Evolutionary conservation across 2,797 vertebrate genomes (phyloP), one percentile per base, ranked within the genome.

Genomic region (Graptemys geographica): DNA sequence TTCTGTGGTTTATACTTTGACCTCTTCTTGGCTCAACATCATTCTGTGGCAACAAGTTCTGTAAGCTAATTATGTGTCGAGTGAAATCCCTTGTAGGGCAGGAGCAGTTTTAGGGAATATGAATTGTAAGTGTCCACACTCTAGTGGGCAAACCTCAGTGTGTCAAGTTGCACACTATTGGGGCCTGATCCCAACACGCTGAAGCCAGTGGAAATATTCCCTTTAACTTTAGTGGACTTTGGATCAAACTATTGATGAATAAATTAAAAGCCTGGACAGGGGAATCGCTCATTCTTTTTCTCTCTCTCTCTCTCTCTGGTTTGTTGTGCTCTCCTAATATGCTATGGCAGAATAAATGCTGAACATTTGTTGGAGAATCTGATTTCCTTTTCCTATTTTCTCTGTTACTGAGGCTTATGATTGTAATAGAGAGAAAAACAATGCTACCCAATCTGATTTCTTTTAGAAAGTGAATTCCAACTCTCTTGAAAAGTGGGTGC

Each of bases 381-480:
- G 11, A 89, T 79, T 62, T 88, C 21, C 47, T 88, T 76, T 94
- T 21, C 10, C 16, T 81, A 41, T 92, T 91, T 90, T 44, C 13
- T 86, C 18, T 55, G 3, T 47, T 83, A 25, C 56, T 86, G 28
- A 83, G 15, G 3, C 87, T 83, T 65, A 78, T 65, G 56, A 7
- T 33, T 83, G 56, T 47, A 33, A 94, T 37, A 62, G 53, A 93
- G 2, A 86, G 2, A 25, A 87, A 90, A 44, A 5, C 49, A 16
- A 37, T 53, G 4, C 44, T 83, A 65, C 82, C 82, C 86, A 8
- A 1, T 62, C 7, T 89, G 33, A 19, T 85, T 89, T 94, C 18
- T 84, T 74, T 86, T 37, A 44, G 55, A 86, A 95, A 92, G 31
- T 57, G 15, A 86, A 81, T 87, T 90, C 56, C 83, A 93, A 87